Percentiles rank a stretch among this genome's conserved stretches.
Evolutionary conservation across 2,113 vertebrate species (phyloP).

Genomic region (Macaca nemestrina): DNA sequence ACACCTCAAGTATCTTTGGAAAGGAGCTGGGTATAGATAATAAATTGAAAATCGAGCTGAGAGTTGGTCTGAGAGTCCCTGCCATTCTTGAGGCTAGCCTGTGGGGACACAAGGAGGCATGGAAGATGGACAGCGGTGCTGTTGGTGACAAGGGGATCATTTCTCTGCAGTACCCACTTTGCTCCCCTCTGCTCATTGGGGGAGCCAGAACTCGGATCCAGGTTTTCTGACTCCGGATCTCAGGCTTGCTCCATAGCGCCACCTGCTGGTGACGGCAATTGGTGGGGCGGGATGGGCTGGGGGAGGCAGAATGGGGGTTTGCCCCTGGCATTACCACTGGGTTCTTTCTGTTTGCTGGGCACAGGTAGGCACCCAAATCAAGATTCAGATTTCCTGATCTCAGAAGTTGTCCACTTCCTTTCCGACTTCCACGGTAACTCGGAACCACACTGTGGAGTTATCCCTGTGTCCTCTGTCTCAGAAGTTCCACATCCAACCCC

Average conservation of each 20-base stretch:
- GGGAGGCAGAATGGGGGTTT: neutral
- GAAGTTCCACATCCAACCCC: too few relatives aligned
- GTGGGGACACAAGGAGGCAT: neutral
- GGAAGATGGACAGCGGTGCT: too few relatives aligned
- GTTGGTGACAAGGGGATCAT: rapidly evolving
- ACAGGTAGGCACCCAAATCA: neutral
- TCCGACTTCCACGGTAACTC: neutral
- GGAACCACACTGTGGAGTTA: neutral
- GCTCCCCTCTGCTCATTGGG: too few relatives aligned
- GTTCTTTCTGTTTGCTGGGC: neutral
- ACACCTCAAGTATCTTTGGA: neutral
- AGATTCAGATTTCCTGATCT: neutral
- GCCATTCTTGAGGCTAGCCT: neutral
- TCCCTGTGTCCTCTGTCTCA: neutral
- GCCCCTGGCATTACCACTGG: neutral
- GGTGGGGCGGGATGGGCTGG: neutral
- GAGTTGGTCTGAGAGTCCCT: neutral
- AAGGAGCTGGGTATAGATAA: neutral
- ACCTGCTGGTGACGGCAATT: neutral
- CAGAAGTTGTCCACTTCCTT: neutral
- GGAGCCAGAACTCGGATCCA: neutral
- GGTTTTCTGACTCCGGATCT: neutral
- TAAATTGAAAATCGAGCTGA: neutral
- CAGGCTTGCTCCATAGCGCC: rapidly evolving
- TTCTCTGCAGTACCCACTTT: neutral